phyloP scores from a whole-genome alignment of 2,888 invertebrate species.

The Ormia ochracea region DNA sequence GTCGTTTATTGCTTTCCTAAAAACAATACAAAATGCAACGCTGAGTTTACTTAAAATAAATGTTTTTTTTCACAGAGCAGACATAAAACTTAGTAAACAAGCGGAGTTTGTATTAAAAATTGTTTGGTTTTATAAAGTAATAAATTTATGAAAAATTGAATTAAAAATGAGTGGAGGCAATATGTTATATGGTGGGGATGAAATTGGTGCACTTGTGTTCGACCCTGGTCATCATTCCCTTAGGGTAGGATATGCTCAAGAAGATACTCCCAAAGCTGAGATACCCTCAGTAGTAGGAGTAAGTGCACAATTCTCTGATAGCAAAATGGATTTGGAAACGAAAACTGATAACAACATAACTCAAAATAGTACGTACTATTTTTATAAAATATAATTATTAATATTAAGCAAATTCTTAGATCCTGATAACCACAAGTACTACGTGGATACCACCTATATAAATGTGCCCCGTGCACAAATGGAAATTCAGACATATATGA shows the following conservation, averaged over 20 bases:
- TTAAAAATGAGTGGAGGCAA: slow-evolving; percentile 78
- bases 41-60: not conserved
- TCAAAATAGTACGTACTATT: slow-evolving; percentile 73
- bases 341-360: slow-evolving; percentile 86
- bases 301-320: slow-evolving; percentile 81
- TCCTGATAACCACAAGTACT: slow-evolving; percentile 81
- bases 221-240: slow-evolving; percentile 95
- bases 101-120: slow-evolving; percentile 27
- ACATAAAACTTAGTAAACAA: slow-evolving; percentile 33
- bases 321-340: slow-evolving; percentile 85
- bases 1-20: not conserved
- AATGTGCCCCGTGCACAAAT: slow-evolving; percentile 92
- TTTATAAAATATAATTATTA: not conserved
- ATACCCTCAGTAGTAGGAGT: slow-evolving; percentile 95
- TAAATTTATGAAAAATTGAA: slow-evolving; percentile 3
- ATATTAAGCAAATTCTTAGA: slow-evolving; percentile 64
- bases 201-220: slow-evolving; percentile 98
- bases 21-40: not conserved
- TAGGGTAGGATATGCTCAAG: slow-evolving; percentile 90
- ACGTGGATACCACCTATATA: slow-evolving; percentile 94
- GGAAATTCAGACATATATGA: slow-evolving; percentile 95
- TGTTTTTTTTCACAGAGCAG: too few species aligned
- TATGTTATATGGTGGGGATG: slow-evolving; percentile 95
- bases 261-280: slow-evolving; percentile 99
- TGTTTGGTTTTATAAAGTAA: not conserved